A percentile compares a stretch with the other conserved stretches of the same genome.
Conservation (phyloP, 2,797 vertebrate species). For the Geotrypetes seraphini region DNA sequence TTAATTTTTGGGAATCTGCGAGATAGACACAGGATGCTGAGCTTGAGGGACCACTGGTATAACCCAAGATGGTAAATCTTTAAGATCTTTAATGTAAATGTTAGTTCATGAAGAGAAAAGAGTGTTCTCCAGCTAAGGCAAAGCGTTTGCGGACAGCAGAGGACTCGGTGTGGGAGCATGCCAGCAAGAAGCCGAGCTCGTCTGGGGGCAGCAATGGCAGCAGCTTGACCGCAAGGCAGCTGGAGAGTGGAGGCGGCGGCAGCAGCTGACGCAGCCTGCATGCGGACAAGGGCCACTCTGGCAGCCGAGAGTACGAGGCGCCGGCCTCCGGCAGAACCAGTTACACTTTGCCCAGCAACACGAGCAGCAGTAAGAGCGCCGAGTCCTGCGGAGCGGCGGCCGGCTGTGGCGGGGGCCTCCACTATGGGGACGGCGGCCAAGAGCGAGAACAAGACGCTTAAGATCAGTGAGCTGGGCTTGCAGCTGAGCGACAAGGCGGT, state of each 20-base stretch:
- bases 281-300: constrained; percentile 58
- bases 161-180: constrained; percentile 55
- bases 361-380: constrained; percentile 51
- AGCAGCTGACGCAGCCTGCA: constrained; percentile 50
- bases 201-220: constrained; percentile 80
- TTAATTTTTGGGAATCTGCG: too few relatives aligned
- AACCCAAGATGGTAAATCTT: too few relatives aligned
- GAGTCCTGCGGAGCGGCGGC: constrained; percentile 69
- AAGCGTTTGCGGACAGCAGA: constrained; percentile 89
- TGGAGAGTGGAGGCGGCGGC: too few relatives aligned
- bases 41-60: too few relatives aligned
- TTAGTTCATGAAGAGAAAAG: constrained; percentile 96
- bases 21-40: too few relatives aligned
- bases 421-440: constrained; percentile 50
- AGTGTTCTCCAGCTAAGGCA: constrained; percentile 85
- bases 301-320: constrained; percentile 77
- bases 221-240: constrained; percentile 53
- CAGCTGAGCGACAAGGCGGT: constrained; percentile 91
- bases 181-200: constrained; percentile 53
- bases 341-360: constrained; percentile 56
- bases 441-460: constrained; percentile 89
- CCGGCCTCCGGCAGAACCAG: constrained; percentile 57
- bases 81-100: too few relatives aligned
- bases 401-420: constrained; percentile 37
- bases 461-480: constrained; percentile 91